A percentile compares a stretch with the other conserved stretches of the same genome.
Evolutionary conservation across 2,113 vertebrate genomes (phyloP).

Genomic region (Atrichornis clamosus): DNA sequence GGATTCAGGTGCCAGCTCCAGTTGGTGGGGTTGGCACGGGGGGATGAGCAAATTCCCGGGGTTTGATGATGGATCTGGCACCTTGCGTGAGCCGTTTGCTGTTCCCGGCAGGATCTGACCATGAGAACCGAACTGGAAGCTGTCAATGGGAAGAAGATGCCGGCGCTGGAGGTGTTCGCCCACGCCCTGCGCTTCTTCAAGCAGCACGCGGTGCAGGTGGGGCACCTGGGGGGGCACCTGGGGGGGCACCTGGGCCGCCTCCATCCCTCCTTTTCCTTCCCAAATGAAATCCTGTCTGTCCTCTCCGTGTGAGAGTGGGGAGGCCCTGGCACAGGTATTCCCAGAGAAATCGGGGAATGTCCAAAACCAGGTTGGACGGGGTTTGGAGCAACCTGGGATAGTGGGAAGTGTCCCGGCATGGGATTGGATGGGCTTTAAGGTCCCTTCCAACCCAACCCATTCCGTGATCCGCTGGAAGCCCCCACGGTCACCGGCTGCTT

Average conservation of each 20-base stretch:
- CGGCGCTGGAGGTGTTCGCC: slow-evolving; percentile 89
- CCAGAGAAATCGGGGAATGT: accelerated
- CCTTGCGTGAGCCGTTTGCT: accelerated
- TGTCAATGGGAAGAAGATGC: slow-evolving; percentile 83
- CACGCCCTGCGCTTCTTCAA: slow-evolving; percentile 92
- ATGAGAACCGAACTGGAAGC: slow-evolving; percentile 90
- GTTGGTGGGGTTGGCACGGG: accelerated
- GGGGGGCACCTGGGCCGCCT: neutral
- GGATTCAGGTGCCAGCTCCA: accelerated
- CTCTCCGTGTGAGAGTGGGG: accelerated
- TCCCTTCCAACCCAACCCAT: neutral
- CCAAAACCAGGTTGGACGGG: neutral
- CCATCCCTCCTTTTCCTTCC: neutral
- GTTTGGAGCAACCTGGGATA: neutral
- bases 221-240: neutral
- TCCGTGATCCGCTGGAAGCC: accelerated
- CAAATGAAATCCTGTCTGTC: neutral
- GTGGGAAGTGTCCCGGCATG: neutral
- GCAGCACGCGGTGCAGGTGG: slow-evolving; percentile 89
- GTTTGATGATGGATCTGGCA: accelerated
- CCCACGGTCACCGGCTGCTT: neutral
- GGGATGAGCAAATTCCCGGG: accelerated
- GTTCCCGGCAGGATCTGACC: slow-evolving; percentile 75
- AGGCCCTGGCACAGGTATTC: neutral
- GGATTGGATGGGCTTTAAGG: neutral